These are phyloP conservation scores for Limosa lapponica DNA, from an alignment of 2,797 vertebrate species.

Conservation along the genomic window DNA sequence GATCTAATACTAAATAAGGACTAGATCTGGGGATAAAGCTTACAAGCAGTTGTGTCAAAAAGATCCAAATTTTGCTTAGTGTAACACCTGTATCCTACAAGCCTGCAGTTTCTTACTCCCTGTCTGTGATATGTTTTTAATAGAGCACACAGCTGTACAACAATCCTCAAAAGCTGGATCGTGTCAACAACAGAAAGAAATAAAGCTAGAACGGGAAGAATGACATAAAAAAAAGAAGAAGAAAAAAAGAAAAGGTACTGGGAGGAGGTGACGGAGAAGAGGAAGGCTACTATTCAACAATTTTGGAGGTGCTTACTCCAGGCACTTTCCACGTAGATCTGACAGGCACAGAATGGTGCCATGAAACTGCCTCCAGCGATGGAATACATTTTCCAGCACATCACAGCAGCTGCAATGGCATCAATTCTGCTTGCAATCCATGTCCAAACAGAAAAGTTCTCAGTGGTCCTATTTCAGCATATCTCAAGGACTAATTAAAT, in stretches of 20 bases:
- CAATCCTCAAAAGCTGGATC: slow-evolving; percentile 1
- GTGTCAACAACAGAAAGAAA: neutral
- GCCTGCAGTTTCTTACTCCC: neutral
- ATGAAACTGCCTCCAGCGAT: slow-evolving; percentile 70
- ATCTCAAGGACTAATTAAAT: slow-evolving; percentile 85
- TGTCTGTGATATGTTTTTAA: neutral
- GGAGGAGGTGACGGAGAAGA: neutral
- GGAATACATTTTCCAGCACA: slow-evolving; percentile 68
- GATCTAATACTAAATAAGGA: slow-evolving; percentile 62
- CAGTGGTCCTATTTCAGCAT: slow-evolving; percentile 73
- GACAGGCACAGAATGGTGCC: slow-evolving; percentile 65
- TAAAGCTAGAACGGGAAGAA: neutral
- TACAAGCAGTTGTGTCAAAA: slow-evolving; percentile 45
- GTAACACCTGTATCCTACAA: neutral
- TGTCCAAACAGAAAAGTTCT: slow-evolving; percentile 74
- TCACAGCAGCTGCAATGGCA: slow-evolving; percentile 58
- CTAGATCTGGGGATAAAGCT: slow-evolving; percentile 53
- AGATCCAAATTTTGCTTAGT: slow-evolving; percentile 13
- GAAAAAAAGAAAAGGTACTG: neutral
- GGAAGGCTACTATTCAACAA: neutral
- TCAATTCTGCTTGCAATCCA: slow-evolving; percentile 54
- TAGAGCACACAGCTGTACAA: neutral
- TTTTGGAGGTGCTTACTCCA: slow-evolving; percentile 52
- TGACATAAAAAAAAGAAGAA: neutral
- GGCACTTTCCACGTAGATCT: slow-evolving; percentile 49